These are phyloP conservation scores for Eucidaris tribuloides DNA, from an alignment of 35 echinoderm and acorn worm genomes.

Conservation along the genomic window DNA sequence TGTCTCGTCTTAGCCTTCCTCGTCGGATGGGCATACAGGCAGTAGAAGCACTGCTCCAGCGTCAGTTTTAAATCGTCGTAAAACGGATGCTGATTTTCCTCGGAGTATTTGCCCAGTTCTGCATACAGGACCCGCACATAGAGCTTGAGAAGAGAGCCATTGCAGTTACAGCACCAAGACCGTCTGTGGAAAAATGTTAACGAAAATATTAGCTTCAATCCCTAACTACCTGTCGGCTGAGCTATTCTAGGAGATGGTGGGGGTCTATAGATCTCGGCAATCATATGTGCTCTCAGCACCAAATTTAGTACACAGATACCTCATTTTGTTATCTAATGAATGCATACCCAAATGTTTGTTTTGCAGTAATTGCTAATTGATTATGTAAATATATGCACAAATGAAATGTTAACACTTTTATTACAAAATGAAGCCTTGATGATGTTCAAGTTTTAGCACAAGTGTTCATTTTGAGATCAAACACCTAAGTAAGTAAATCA, in stretches of 20 bases:
- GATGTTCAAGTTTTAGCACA: no score
- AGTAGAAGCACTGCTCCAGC: constrained; percentile 96
- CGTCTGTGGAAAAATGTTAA: constrained; percentile 36
- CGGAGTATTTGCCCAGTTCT: constrained; percentile 57
- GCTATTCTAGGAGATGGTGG: not conserved
- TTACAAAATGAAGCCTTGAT: no score
- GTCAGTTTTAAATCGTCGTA: constrained; percentile 54
- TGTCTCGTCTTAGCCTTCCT: constrained; percentile 81
- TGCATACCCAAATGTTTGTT: no score
- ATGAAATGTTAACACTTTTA: no score
- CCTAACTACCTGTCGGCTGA: not conserved
- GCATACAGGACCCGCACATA: constrained; percentile 33
- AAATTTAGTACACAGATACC: no score
- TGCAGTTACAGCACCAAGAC: constrained; percentile 83
- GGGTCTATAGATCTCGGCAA: not conserved
- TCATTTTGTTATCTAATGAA: no score
- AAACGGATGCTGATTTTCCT: constrained; percentile 73
- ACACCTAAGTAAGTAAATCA: no score
- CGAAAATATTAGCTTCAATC: not conserved
- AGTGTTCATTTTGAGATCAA: no score
- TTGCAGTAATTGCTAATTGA: no score
- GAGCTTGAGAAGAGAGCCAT: constrained; percentile 69
- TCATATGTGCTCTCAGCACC: not conserved
- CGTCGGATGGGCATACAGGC: constrained; percentile 87
- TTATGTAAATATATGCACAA: no score